phyloP scores from a whole-genome alignment of 1,140 invertebrate species.

The Oreohelix idahoensis region DNA sequence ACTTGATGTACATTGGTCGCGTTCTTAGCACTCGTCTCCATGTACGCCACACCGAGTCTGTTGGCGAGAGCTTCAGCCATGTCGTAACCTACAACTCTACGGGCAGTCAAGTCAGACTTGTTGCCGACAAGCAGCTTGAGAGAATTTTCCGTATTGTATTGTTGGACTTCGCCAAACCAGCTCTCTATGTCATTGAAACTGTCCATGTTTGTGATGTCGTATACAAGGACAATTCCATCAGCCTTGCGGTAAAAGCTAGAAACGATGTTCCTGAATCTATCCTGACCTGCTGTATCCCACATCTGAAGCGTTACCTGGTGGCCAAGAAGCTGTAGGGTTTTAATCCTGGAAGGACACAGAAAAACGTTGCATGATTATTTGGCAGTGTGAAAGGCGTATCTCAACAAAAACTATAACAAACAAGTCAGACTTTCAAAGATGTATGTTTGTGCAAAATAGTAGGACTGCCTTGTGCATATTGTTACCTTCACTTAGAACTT shows the following conservation, averaged over 20 bases:
- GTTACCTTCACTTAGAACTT: no score
- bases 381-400: no score
- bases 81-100: constrained; percentile 7
- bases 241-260: constrained; percentile 39
- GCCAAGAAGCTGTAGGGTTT: constrained; percentile 10
- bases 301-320: constrained; percentile 35
- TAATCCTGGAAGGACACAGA: neutral
- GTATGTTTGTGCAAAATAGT: no score
- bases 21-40: constrained; percentile 36
- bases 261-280: constrained; percentile 36
- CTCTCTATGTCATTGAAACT: constrained; percentile 15
- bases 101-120: constrained; percentile 1
- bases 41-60: neutral
- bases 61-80: constrained; percentile 19
- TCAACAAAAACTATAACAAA: no score
- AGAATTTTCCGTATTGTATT: constrained; percentile 5
- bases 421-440: no score
- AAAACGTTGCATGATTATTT: no score
- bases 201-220: constrained; percentile 36
- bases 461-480: no score
- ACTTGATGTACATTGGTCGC: constrained; percentile 7
- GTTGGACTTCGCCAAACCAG: constrained; percentile 16
- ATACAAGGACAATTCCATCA: constrained; percentile 39
- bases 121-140: neutral
- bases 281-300: constrained; percentile 44